Evolutionary conservation across 2,113 vertebrate genomes (phyloP), one percentile per base, ranked within the genome.

Genomic region (Callospermophilus lateralis): DNA sequence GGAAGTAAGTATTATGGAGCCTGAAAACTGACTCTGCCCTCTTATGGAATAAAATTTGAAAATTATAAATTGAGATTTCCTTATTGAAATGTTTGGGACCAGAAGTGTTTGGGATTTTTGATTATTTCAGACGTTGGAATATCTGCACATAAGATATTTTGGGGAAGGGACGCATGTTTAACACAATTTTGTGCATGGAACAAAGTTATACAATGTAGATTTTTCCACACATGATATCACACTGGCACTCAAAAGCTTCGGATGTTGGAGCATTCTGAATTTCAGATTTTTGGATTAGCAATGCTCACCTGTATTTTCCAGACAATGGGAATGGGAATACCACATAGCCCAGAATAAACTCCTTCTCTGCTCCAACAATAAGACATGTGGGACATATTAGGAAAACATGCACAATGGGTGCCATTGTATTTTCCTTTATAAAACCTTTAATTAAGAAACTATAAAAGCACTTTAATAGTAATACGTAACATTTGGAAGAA

Each of bases 1-100:
- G 0, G 3, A 1, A 28, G 70, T 13, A 15, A 67, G 24, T 5
- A 39, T 55, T 0, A 0, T 53, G n/a, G 7, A 92, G 30, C 12
- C 48, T 76, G 8, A 84, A 19, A 55, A 11, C 58, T 55, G 30
- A 61, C n/a, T 37, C 11, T 2, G 10, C 45, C 15, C 68, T 45
- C 22, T 76, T 88, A 28, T 0, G 0, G 28, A 58, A 48, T 53
- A n/a, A 70, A 39, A 13, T 48, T 76, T 63, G 28, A 51, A 24
- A 28, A 48, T 65, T 65, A 84, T 12, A 63, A 7, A 28, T 17
- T 19, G 4, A 32, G 12, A 34, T 4, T 68, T 15, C 12, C 26
- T 28, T 32, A 32, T 30, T 45, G 9, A 65, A 65, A 84, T 45
- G 26, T 16, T 84, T 39, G 26, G 22, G n/a, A 19, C 81, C 16